Evolutionary conservation across 2,797 vertebrate species (phyloP).

Genomic region (Tiaroga cobitis): DNA sequence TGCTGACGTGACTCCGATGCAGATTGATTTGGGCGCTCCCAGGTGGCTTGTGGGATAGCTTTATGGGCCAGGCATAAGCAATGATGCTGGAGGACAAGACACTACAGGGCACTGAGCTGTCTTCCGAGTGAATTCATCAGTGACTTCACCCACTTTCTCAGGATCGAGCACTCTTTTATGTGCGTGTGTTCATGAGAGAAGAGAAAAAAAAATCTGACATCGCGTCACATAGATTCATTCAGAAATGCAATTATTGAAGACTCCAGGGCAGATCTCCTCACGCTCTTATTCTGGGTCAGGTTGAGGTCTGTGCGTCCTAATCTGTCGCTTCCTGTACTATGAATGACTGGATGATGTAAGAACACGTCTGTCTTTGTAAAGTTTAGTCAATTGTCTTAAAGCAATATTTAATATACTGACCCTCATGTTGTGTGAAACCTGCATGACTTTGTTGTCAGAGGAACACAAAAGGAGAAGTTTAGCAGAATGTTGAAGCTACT

Average conservation of each 20-base stretch:
- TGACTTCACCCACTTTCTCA: conserved; percentile 31
- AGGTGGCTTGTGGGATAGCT: conserved; percentile 41
- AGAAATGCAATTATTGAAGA: conserved; percentile 18
- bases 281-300: conserved; percentile 20
- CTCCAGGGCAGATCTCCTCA: conserved; percentile 14
- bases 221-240: conserved; percentile 30
- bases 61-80: conserved; percentile 51
- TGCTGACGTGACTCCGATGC: conserved; percentile 66
- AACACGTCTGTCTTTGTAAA: neutral
- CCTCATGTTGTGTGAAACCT: neutral
- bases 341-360: conserved; percentile 15
- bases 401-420: neutral
- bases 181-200: neutral
- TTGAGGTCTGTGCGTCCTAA: conserved; percentile 30
- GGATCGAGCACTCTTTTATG: neutral
- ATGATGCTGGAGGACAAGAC: conserved; percentile 40
- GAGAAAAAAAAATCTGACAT: conserved; percentile 1
- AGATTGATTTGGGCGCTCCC: conserved; percentile 48
- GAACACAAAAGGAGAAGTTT: neutral
- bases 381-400: neutral
- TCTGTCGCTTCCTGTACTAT: neutral
- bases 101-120: conserved; percentile 29
- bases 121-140: conserved; percentile 24
- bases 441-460: neutral
- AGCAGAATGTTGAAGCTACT: neutral